These are phyloP conservation scores for Heteromormyrus szaboi DNA, from an alignment of 2,797 vertebrate genomes.

Conservation along the genomic window DNA sequence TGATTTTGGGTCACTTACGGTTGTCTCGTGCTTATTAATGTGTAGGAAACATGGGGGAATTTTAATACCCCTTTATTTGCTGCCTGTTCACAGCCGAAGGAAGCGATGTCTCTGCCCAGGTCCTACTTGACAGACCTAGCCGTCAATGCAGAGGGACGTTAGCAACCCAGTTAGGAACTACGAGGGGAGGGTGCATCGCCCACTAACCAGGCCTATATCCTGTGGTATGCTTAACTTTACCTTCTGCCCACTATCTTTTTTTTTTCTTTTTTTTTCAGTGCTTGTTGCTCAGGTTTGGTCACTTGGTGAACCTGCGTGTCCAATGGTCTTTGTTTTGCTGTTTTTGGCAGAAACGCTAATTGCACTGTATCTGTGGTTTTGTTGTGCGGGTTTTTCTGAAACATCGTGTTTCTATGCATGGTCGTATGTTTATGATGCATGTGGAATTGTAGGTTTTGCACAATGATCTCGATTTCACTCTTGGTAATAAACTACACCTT, in stretches of 20 bases:
- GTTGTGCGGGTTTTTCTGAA: neutral
- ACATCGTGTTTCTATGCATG: neutral
- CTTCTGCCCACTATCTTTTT: neutral
- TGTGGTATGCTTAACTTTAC: neutral
- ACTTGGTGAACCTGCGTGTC: neutral
- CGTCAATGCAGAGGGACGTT: neutral
- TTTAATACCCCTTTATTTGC: neutral
- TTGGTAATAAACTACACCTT: neutral
- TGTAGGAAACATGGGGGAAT: neutral
- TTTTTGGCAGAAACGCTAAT: neutral
- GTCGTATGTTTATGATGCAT: neutral
- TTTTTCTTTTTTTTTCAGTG: neutral
- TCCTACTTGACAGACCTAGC: neutral
- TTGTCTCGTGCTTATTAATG: neutral
- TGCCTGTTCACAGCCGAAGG: neutral
- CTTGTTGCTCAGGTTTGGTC: neutral
- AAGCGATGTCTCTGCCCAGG: neutral
- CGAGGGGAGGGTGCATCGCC: neutral
- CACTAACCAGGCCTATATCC: neutral
- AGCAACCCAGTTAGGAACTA: neutral
- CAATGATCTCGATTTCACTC: neutral
- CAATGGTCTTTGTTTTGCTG: neutral
- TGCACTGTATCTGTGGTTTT: neutral
- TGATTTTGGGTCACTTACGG: neutral
- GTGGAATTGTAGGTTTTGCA: neutral